phyloP scores from a whole-genome alignment of 2,797 vertebrate genomes.

The Cephalopachus bancanus region DNA sequence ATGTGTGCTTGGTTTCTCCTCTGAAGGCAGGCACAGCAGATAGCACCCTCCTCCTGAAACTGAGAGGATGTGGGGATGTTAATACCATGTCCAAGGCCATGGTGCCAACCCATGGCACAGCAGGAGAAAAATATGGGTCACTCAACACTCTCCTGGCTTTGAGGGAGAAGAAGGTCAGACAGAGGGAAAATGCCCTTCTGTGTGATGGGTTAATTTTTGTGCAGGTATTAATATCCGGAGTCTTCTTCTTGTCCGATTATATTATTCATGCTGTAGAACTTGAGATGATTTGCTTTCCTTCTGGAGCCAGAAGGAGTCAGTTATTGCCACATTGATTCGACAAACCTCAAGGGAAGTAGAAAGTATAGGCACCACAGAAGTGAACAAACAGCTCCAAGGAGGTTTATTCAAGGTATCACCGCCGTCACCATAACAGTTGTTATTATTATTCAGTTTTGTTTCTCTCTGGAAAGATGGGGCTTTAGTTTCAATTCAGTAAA shows the following conservation, averaged over 20 bases:
- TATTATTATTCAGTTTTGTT: background rate
- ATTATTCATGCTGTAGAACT: background rate
- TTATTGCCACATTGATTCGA: background rate
- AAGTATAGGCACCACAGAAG: background rate
- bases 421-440: background rate
- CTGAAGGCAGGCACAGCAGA: background rate
- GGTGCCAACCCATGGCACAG: rapidly evolving
- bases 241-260: background rate
- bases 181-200: background rate
- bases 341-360: background rate
- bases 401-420: background rate
- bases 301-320: background rate
- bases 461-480: background rate
- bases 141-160: background rate
- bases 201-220: background rate
- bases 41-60: background rate
- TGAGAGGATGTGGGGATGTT: background rate
- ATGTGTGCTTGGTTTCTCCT: background rate
- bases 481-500: background rate
- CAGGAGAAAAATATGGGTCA: rapidly evolving
- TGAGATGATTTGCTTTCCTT: background rate
- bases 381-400: background rate
- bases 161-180: background rate
- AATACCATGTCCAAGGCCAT: rapidly evolving
- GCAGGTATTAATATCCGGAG: background rate